phyloP scores from a whole-genome alignment of 1,140 invertebrate species.

The Philopotamus ludificatus region DNA sequence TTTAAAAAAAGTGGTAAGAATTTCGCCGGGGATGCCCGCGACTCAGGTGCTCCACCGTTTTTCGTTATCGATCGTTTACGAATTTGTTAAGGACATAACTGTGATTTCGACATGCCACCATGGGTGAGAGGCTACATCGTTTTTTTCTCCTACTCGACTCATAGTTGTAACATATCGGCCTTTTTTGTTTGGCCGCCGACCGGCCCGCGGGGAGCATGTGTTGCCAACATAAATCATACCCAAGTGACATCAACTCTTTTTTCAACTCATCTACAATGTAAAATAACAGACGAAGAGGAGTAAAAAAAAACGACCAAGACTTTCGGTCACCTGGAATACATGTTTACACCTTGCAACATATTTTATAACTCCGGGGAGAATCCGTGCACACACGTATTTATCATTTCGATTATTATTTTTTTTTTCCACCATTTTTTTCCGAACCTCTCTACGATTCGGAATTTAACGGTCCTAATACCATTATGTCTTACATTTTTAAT shows the following conservation, averaged over 20 bases:
- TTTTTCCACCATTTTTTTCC: background rate
- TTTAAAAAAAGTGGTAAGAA: no score
- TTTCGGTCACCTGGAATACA: constrained; percentile 28
- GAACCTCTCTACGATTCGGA: background rate
- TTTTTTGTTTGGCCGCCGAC: constrained; percentile 4
- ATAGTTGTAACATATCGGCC: background rate
- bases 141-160: background rate
- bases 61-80: background rate
- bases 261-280: constrained; percentile 8
- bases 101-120: constrained; percentile 12
- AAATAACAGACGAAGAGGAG: background rate
- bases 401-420: constrained; percentile 2
- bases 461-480: constrained; percentile 8
- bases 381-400: constrained; percentile 5
- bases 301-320: constrained; percentile 14
- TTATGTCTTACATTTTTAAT: constrained; percentile 4
- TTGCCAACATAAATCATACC: constrained; percentile 32
- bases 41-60: no score
- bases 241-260: constrained; percentile 29
- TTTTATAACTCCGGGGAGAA: constrained; percentile 11
- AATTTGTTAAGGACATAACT: constrained; percentile 9
- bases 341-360: constrained; percentile 31
- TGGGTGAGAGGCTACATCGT: constrained; percentile 5
- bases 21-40: no score
- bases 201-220: constrained; percentile 29